A percentile compares a stretch with the other conserved stretches of the same genome.
These are phyloP conservation scores for Anneissia japonica DNA, from an alignment of 35 echinoderm and acorn worm species.

Conservation along the genomic window DNA sequence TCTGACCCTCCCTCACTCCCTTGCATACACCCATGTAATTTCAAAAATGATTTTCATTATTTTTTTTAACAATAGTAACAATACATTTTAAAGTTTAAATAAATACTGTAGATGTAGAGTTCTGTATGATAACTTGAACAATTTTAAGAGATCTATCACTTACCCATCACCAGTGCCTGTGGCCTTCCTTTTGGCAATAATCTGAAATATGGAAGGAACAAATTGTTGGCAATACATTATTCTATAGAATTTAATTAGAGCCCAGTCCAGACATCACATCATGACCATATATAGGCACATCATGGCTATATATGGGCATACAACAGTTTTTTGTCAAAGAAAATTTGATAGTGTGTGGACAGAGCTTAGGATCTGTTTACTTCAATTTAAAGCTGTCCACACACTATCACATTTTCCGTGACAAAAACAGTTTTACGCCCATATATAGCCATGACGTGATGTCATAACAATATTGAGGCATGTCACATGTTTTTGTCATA, in stretches of 20 bases:
- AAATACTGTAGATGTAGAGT: no score
- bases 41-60: no score
- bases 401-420: neutral
- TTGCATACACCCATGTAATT: no score
- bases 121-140: neutral
- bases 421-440: no score
- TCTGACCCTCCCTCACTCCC: no score
- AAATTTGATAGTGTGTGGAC: neutral
- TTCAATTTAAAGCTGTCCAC: neutral
- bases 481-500: no score
- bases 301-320: neutral
- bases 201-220: slow-evolving; percentile 29
- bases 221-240: no score
- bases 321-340: no score
- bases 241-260: neutral
- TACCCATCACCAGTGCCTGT: slow-evolving; percentile 37
- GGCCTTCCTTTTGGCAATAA: slow-evolving; percentile 59
- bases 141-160: neutral
- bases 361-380: neutral
- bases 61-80: no score
- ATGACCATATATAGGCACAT: neutral
- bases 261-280: neutral
- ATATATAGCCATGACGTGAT: no score
- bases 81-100: no score
- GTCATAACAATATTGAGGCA: no score